Conservation (phyloP, 2,797 vertebrate genomes). For the Anomalospiza imberbis region DNA sequence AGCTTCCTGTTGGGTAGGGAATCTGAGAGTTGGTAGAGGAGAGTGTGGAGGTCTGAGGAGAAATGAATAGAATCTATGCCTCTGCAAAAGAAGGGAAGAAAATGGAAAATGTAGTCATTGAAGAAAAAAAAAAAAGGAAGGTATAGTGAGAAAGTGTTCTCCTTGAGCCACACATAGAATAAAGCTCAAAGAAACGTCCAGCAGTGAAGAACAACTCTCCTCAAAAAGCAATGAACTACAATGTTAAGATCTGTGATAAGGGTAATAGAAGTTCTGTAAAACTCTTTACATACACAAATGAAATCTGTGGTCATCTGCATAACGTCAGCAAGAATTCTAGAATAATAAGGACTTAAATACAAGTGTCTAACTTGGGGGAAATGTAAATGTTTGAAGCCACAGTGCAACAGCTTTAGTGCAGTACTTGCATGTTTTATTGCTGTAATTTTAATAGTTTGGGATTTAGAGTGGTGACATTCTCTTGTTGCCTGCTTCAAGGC, state of each 20-base stretch:
- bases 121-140: neutral
- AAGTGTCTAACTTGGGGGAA: too few species aligned
- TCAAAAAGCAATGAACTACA: neutral
- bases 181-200: neutral
- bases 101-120: neutral
- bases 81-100: neutral
- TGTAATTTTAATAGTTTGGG: neutral
- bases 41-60: neutral
- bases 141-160: neutral
- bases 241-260: neutral
- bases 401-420: neutral
- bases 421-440: neutral
- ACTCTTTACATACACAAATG: neutral
- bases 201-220: neutral
- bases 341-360: neutral
- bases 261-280: neutral
- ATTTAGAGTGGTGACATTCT: neutral
- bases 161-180: neutral
- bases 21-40: neutral
- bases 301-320: neutral
- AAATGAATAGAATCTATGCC: neutral
- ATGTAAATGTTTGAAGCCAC: neutral
- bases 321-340: neutral
- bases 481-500: neutral
- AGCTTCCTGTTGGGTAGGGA: neutral